Evolutionary conservation across 2,888 invertebrate genomes (phyloP), one percentile per base, ranked within the genome.

Genomic region (Byasa hedistus): DNA sequence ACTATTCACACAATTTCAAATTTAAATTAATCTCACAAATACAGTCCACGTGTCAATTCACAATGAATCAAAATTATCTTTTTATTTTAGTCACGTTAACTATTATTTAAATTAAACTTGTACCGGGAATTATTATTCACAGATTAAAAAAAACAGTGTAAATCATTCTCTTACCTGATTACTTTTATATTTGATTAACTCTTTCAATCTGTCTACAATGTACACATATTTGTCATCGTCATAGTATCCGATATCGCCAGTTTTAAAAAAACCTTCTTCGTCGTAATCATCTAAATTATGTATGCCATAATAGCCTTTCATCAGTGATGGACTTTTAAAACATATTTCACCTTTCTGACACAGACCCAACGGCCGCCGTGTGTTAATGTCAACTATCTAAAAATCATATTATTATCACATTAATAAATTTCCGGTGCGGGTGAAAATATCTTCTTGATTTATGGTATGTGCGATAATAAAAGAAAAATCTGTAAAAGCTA

Each of bases 311-410:
- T 85, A 86, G 8, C 84, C 84, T 64, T 82, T 82, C 84, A 85
- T 83, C 23, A 81, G 60, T 4, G 77, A 71, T 0, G 81, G 81
- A 2, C 86, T 80, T 64, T 81, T 82, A 19, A 85, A 44, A 68
- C 86, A 82, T 19, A 86, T 79, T 72, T 86, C 86, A 8, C 86
- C 85, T 19, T 76, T 75, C 68, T 81, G 70, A 64, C 79, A 73
- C 0, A 79, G 75, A 0, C 82, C 85, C 19, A 85, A 66, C 15
- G 62, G 77, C 69, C 78, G 72, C 17, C 81, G 72, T 12, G 78
- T 80, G 2, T 80, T 8, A 12, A 54, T 23, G 22, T 54, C 52
- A 12, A 54, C 21, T 7, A 54, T 23, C 52, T 54, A 15, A 54
- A 54, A 54, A n/a, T 39, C 39, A 48, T n/a, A 48, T 48, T 7